Evolutionary conservation across 2,888 invertebrate genomes (phyloP), one percentile per base, ranked within the genome.

Genomic region (Callinectes sapidus): DNA sequence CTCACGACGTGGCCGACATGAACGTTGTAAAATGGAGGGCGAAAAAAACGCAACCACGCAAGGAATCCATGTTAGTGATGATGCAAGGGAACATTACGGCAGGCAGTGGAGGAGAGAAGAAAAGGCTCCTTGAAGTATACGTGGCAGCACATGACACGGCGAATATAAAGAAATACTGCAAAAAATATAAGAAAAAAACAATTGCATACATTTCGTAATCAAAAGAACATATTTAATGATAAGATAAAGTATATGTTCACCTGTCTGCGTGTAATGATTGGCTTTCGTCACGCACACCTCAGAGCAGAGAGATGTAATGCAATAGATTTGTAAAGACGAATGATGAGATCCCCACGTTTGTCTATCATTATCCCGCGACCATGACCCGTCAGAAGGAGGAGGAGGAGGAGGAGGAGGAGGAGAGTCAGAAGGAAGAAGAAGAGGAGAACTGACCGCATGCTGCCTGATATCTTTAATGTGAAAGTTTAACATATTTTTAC

Each of bases 101-200:
- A 89, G 54, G 54, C 5, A 32, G 61, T 39, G 89, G 61, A 54
- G 89, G 23, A 55, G 89, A 89, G 89, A 48, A 55, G 55, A 54
- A 61, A 61, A 61, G 23, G 61, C 5, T 23, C 61, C 3, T 23
- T 61, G 61, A 61, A 61, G 3, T 6, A 61, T 61, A 61, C 61
- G 18, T 61, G 32, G 42, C 23, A 87, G 39, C 71, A 10, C 71
- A 77, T 32, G 71, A 32, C 71, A 10, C 32, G 71, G 28, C 71
- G 6, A 28, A 13, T 13, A 28, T 77, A 77, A 77, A 28, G 61
- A 23, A 61, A 16, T 13, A 10, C 13, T 23, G 10, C 13, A n/a
- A 28, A 77, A 10, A 18, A 61, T 3, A n/a, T 32, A 28, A n/a
- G 13, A 77, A 10, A 61, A 61, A 18, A 18, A n/a, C 23, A 71